Percentiles rank a stretch among this genome's conserved stretches.
Conservation (phyloP, 2,113 vertebrate genomes). For the Dolichallabes microphthalmus region DNA sequence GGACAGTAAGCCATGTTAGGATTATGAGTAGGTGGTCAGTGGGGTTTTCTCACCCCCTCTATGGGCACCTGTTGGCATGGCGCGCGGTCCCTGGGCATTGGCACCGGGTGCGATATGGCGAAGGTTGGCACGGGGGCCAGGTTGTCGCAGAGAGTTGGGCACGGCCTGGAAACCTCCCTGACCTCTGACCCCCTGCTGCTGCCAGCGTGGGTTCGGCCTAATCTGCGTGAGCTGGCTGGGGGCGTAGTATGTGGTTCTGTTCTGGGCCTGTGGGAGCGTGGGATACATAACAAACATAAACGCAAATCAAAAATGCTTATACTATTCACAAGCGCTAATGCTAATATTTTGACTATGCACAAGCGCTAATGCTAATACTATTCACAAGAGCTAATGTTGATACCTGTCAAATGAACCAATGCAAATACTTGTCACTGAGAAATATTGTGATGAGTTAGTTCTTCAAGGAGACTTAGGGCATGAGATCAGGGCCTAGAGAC, state of each 20-base stretch:
- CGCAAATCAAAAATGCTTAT: not conserved
- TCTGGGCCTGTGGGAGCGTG: constrained; percentile 81
- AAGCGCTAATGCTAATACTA: not conserved
- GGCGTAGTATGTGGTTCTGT: constrained; percentile 94
- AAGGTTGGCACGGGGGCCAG: constrained; percentile 86
- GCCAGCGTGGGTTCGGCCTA: constrained; percentile 94
- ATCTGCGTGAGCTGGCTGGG: constrained; percentile 96
- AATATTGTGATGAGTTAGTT: no score
- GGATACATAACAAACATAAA: not conserved
- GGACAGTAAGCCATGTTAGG: not conserved
- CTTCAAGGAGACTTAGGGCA: no score
- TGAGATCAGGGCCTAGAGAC: no score
- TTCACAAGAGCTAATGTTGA: not conserved
- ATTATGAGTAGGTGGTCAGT: not conserved
- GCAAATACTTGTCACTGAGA: not conserved
- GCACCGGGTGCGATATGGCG: constrained; percentile 83
- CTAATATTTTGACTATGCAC: not conserved
- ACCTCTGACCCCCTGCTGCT: constrained; percentile 90
- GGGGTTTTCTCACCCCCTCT: constrained; percentile 78
- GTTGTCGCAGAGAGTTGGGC: constrained; percentile 87
- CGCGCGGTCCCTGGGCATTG: constrained; percentile 82
- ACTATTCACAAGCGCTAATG: not conserved
- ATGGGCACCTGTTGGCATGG: constrained; percentile 79
- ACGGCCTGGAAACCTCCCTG: constrained; percentile 97
- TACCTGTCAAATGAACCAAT: not conserved